A percentile compares a stretch with the other conserved stretches of the same genome.
Evolutionary conservation across 2,888 invertebrate species (phyloP).

Genomic region (Cynaeus angustus): DNA sequence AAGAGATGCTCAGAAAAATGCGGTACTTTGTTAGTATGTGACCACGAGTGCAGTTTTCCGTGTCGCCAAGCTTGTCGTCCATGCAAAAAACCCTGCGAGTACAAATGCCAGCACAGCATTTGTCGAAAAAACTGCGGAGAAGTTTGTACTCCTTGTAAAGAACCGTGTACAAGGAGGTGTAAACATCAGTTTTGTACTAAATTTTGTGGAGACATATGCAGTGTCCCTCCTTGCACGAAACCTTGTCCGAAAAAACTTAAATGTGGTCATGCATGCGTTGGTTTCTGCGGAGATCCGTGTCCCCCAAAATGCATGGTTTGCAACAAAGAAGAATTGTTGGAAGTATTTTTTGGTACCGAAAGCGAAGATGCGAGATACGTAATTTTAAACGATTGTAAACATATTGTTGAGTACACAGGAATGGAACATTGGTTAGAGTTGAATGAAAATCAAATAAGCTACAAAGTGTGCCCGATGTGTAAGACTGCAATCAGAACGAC

Average conservation of each 20-base stretch:
- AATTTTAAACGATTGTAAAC: conserved; percentile 60
- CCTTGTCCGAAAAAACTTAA: conserved; percentile 68
- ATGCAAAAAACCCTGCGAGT: conserved; percentile 72
- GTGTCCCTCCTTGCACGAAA: conserved; percentile 70
- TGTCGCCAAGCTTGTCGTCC: conserved; percentile 76
- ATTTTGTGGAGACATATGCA: conserved; percentile 72
- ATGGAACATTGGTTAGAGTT: conserved; percentile 59
- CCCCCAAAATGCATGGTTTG: conserved; percentile 60
- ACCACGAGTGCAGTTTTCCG: conserved; percentile 76
- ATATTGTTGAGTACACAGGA: conserved; percentile 58
- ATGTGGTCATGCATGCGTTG: conserved; percentile 80
- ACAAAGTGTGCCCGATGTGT: conserved; percentile 60
- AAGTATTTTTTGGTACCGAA: conserved; percentile 61
- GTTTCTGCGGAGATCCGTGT: conserved; percentile 80
- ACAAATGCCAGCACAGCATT: conserved; percentile 73
- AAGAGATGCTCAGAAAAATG: conserved; percentile 75
- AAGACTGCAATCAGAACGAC: conserved; percentile 59
- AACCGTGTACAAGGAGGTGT: conserved; percentile 68
- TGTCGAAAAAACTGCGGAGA: conserved; percentile 72
- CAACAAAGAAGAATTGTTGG: conserved; percentile 54
- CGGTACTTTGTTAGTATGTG: conserved; percentile 76
- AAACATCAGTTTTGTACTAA: conserved; percentile 72
- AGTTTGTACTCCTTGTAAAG: conserved; percentile 68
- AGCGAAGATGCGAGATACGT: conserved; percentile 61
- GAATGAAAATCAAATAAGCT: conserved; percentile 40